phyloP scores from a whole-genome alignment of 2,113 vertebrate genomes.

The Aphyosemion australe region DNA sequence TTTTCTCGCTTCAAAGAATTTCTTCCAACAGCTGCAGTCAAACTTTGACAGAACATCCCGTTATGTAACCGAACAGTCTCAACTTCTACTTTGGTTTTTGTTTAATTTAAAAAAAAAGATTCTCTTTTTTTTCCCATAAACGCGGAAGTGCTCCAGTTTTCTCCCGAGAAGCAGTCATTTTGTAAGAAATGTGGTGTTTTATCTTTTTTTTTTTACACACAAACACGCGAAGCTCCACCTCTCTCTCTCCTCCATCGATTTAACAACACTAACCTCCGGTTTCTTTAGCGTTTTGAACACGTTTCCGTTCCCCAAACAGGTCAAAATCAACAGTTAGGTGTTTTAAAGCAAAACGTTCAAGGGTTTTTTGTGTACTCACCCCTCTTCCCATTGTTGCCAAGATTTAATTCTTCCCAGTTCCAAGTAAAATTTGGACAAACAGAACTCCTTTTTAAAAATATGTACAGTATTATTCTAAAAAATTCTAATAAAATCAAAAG shows the following conservation, averaged over 20 bases:
- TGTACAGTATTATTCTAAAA: slow-evolving; percentile 30
- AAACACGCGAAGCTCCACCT: slow-evolving; percentile 3
- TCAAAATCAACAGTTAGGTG: background rate
- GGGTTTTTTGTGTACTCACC: slow-evolving; percentile 70
- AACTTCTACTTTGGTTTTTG: background rate
- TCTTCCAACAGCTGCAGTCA: slow-evolving; percentile 3
- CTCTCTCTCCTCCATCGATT: background rate
- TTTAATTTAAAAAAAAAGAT: too few species aligned
- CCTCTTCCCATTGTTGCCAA: slow-evolving; percentile 78
- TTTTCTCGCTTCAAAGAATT: background rate
- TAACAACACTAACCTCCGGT: slow-evolving; percentile 22
- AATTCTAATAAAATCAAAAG: slow-evolving; percentile 23
- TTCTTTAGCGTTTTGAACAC: slow-evolving; percentile 2
- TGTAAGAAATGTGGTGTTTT: background rate
- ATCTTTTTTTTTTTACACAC: slow-evolving; percentile 1
- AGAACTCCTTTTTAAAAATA: slow-evolving; percentile 58
- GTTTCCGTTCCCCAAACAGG: background rate
- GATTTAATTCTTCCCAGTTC: slow-evolving; percentile 44
- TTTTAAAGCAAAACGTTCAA: background rate
- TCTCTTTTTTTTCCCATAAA: too few species aligned
- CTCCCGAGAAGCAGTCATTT: slow-evolving; percentile 32
- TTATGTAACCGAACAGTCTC: slow-evolving; percentile 55
- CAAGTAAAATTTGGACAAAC: slow-evolving; percentile 44
- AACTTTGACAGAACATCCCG: slow-evolving; percentile 60
- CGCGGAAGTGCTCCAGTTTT: background rate